phyloP scores from a whole-genome alignment of 2,888 invertebrate species.

The Megaustenia siamemsis region DNA sequence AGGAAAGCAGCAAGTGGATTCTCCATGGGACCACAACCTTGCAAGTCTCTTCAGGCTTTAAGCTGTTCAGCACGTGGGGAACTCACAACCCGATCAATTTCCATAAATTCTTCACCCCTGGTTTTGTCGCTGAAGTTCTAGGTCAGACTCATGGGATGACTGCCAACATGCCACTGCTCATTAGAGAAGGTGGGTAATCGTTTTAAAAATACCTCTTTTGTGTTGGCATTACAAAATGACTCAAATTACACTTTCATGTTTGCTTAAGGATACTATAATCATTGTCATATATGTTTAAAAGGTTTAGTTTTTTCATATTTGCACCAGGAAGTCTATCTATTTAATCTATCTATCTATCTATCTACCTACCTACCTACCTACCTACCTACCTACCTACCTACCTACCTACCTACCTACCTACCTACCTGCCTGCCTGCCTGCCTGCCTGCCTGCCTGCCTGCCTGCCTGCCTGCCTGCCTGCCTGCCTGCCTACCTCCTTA shows the following conservation, averaged over 20 bases:
- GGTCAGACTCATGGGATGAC: constrained; percentile 59
- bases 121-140: constrained; percentile 61
- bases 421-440: background rate
- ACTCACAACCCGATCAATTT: constrained; percentile 63
- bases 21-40: constrained; percentile 66
- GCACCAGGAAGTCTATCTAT: no score
- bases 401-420: no score
- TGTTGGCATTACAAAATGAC: background rate
- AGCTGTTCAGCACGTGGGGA: constrained; percentile 68
- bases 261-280: no score
- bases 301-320: no score
- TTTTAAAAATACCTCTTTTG: no score
- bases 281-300: no score
- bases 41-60: constrained; percentile 63
- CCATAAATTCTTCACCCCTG: constrained; percentile 66
- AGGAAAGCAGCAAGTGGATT: constrained; percentile 66
- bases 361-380: no score
- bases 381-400: background rate
- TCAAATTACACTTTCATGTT: background rate
- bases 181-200: constrained; percentile 62
- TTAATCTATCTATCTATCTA: background rate
- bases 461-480: background rate
- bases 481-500: no score
- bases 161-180: constrained; percentile 62
- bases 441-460: no score